phyloP scores from a whole-genome alignment of 1,140 invertebrate species.

The Aphelinus certus region DNA sequence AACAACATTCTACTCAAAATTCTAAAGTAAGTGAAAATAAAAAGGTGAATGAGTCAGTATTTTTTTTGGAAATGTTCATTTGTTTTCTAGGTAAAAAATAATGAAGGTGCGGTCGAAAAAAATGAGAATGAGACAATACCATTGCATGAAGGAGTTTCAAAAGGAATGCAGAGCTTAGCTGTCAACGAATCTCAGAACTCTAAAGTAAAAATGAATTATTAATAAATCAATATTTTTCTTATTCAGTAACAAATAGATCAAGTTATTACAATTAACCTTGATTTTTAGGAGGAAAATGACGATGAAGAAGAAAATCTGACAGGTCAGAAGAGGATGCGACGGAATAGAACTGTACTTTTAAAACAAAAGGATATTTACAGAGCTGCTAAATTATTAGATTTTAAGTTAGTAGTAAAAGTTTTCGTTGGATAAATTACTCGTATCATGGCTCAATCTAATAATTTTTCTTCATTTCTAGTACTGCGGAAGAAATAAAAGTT shows the following conservation, averaged over 20 bases:
- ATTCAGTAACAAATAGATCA: no score
- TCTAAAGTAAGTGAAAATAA: no score
- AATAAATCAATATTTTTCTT: no score
- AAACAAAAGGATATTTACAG: constrained; percentile 57
- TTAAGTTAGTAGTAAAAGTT: constrained; percentile 47
- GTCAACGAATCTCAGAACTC: neutral
- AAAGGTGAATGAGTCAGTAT: neutral
- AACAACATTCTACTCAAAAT: no score
- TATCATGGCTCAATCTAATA: no score
- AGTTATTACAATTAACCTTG: no score
- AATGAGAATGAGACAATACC: neutral
- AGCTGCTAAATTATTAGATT: constrained; percentile 55
- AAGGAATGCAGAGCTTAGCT: constrained; percentile 3
- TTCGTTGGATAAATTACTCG: no score
- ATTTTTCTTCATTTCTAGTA: constrained; percentile 49
- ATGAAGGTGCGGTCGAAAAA: neutral
- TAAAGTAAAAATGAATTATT: constrained; percentile 12
- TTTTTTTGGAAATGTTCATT: constrained; percentile 9
- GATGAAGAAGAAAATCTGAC: constrained; percentile 23
- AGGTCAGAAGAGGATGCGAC: constrained; percentile 36
- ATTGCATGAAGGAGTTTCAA: neutral
- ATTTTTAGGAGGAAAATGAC: constrained; percentile 14
- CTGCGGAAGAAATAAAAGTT: constrained; percentile 60
- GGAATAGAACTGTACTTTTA: constrained; percentile 47
- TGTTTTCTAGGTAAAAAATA: neutral